Base-by-base conservation (phyloP, 2,113 vertebrate genomes). In the Ploceus nigricollis region DNA sequence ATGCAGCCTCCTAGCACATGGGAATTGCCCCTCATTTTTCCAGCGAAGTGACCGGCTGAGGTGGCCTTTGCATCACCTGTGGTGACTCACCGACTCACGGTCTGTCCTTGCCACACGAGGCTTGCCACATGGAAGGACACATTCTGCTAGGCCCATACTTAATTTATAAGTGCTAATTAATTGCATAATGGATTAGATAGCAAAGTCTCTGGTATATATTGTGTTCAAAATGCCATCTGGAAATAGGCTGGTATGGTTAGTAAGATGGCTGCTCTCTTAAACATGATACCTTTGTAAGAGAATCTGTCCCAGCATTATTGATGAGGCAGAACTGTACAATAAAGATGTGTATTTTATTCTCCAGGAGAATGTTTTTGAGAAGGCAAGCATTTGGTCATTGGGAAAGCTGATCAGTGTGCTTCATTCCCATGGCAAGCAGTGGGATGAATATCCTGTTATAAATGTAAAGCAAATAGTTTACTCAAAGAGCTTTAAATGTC, bases 11-110 rank as follows among this genome's bases (percentile, higher is more conserved):
- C 51, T 37, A 42, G 39, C 39, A 63, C 15, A 11, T 4, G 33
- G 42, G 24, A 70, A 58, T 39, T 31, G 35, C 48, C 40, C 84
- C 78, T 60, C 24, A 20, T 81, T 81, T 94, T 87, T 89, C 30
- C 0, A 0, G 15, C 0, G 0, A 78, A 70, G 50, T 21, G 24
- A 65, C 7, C 0, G 0, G 31, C 50, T 9, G 44, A 87, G 44
- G n/a, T 82, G 73, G 77, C 77, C 65, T 75, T 56, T 27, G 13
- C 35, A 30, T 71, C 78, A 64, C 93, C 69, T 54, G 24, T 28
- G 77, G 56, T 63, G 42, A 66, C 69, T n/a, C 65, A 53, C 27
- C 6, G 16, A 70, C 64, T 77, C 56, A n/a, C 51, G 10, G 27
- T 37, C 65, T 80, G 50, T 57, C 40, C 50, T 47, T 42, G 51